phyloP scores from a whole-genome alignment of 2,888 invertebrate genomes.

The Scaptomyza tumidula region DNA sequence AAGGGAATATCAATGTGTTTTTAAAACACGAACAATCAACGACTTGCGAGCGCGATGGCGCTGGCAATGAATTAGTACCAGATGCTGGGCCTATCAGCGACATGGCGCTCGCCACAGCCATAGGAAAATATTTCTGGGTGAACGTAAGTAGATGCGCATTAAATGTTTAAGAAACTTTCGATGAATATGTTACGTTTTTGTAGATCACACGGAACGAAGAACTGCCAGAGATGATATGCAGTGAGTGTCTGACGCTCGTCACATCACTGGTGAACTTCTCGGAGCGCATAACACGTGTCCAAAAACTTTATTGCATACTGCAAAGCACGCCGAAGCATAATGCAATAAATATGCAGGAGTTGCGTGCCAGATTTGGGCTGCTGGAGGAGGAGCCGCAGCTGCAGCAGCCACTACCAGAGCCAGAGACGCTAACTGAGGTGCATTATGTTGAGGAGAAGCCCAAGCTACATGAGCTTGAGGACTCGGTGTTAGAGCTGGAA shows the following conservation, averaged over 20 bases:
- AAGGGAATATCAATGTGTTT: slow-evolving; percentile 73
- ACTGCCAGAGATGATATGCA: slow-evolving; percentile 78
- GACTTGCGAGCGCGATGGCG: slow-evolving; percentile 1
- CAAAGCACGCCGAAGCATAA: slow-evolving; percentile 42
- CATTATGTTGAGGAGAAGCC: slow-evolving; percentile 67
- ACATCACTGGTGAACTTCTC: slow-evolving; percentile 75
- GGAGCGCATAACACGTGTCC: slow-evolving; percentile 79
- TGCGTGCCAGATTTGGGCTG: slow-evolving; percentile 65
- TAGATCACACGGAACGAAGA: slow-evolving; percentile 74
- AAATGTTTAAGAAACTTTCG: background rate
- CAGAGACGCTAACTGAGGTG: slow-evolving; percentile 56
- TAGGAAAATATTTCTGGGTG: slow-evolving; percentile 80
- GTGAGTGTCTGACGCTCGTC: slow-evolving; percentile 74
- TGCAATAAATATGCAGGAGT: slow-evolving; percentile 44
- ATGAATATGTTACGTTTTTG: background rate
- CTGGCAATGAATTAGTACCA: background rate
- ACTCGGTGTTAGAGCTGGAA: slow-evolving; percentile 52
- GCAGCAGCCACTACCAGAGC: slow-evolving; percentile 29
- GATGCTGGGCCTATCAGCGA: slow-evolving; percentile 22
- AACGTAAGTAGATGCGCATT: slow-evolving; percentile 62
- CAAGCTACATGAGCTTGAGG: slow-evolving; percentile 52
- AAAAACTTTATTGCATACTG: slow-evolving; percentile 77
- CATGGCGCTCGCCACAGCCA: slow-evolving; percentile 68
- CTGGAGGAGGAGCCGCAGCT: slow-evolving; percentile 41
- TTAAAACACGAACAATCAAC: slow-evolving; percentile 59